phyloP scores from a whole-genome alignment of 2,888 invertebrate genomes.

The Tillus elongatus region DNA sequence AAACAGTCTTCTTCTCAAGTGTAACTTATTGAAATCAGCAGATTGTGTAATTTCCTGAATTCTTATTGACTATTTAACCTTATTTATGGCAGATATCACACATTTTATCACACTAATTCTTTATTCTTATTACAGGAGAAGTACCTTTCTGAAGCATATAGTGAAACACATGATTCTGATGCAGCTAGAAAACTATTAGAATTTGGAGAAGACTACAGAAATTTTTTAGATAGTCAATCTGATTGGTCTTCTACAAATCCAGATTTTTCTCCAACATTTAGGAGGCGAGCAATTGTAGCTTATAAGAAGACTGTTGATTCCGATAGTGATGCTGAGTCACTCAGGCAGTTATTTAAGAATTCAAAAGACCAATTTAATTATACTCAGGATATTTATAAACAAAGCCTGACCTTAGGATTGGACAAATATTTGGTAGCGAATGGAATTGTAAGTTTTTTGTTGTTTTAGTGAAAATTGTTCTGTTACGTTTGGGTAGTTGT shows the following conservation, averaged over 20 bases:
- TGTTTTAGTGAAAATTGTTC: no score
- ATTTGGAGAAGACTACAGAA: conserved; percentile 85
- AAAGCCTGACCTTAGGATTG: conserved; percentile 32
- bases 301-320: conserved; percentile 19
- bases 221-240: conserved; percentile 81
- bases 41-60: neutral
- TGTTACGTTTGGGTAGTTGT: no score
- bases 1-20: no score
- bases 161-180: conserved; percentile 78
- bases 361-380: conserved; percentile 35
- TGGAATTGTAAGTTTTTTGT: conserved; percentile 34
- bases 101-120: no score
- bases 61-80: conserved; percentile 8
- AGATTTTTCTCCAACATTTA: conserved; percentile 42
- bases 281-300: conserved; percentile 27
- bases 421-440: conserved; percentile 34
- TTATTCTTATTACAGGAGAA: conserved; percentile 83
- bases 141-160: conserved; percentile 84
- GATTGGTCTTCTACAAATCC: conserved; percentile 70
- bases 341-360: conserved; percentile 35
- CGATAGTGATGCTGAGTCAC: conserved; percentile 37
- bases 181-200: conserved; percentile 72
- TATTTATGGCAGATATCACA: no score
- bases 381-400: conserved; percentile 35
- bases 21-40: no score